A percentile compares a stretch with the other conserved stretches of the same genome.
Evolutionary conservation across 1,140 invertebrate genomes (phyloP).

Genomic region (Laodelphax striatellus): DNA sequence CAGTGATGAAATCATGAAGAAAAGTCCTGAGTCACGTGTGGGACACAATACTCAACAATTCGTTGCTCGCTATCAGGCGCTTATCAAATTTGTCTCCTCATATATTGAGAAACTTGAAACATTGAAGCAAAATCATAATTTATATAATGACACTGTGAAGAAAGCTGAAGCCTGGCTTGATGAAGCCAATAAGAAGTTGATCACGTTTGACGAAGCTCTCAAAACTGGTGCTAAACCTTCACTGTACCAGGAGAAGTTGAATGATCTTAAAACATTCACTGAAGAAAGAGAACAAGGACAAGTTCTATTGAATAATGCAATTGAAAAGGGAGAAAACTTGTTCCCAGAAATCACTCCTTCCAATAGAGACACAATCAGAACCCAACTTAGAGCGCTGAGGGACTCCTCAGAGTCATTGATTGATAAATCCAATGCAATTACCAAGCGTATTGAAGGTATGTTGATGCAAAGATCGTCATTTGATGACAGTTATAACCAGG

Average conservation of each 20-base stretch:
- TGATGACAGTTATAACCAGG: slow-evolving; percentile 75
- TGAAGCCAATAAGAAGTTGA: slow-evolving; percentile 57
- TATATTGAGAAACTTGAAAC: slow-evolving; percentile 14
- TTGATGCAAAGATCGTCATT: slow-evolving; percentile 80
- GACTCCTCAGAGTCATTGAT: slow-evolving; percentile 72
- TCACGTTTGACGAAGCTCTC: slow-evolving; percentile 50
- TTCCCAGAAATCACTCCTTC: slow-evolving; percentile 78
- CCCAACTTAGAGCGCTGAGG: slow-evolving; percentile 66
- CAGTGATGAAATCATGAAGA: slow-evolving; percentile 57
- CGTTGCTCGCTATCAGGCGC: slow-evolving; percentile 58
- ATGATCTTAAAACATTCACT: slow-evolving; percentile 59
- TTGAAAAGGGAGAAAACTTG: slow-evolving; percentile 75
- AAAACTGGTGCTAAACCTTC: slow-evolving; percentile 48
- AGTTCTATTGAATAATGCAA: slow-evolving; percentile 59
- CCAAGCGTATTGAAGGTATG: slow-evolving; percentile 75
- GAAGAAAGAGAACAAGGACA: slow-evolving; percentile 69
- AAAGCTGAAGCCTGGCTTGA: slow-evolving; percentile 69
- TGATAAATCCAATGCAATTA: slow-evolving; percentile 70
- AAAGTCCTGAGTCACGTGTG: slow-evolving; percentile 69
- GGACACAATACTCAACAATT: slow-evolving; percentile 69
- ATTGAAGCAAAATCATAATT: slow-evolving; percentile 18
- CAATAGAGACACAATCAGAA: slow-evolving; percentile 70
- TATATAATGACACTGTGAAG: slow-evolving; percentile 50
- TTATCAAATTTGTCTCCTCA: slow-evolving; percentile 50
- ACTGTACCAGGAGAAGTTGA: slow-evolving; percentile 46